phyloP scores from a whole-genome alignment of 2,797 vertebrate genomes.

The Mormyrops attenuatus region DNA sequence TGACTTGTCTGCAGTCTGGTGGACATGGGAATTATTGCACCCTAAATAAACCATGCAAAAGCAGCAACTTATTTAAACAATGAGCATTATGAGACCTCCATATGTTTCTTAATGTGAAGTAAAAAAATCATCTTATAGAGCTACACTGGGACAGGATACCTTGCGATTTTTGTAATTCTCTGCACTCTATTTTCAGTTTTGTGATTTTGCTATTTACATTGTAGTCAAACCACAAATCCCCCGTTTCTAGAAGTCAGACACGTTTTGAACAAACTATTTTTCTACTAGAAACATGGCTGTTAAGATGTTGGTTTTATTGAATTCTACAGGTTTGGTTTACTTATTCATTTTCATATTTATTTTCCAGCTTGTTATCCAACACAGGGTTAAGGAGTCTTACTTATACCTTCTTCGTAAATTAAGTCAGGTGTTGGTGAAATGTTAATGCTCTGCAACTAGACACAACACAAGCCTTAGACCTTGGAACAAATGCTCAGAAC shows the following conservation, averaged over 20 bases:
- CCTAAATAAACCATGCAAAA: not conserved
- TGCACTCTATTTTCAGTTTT: not conserved
- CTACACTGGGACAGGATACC: not conserved
- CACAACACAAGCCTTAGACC: not conserved
- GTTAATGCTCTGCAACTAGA: not conserved
- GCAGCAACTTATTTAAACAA: not conserved
- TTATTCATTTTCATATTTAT: not conserved
- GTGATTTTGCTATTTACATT: not conserved
- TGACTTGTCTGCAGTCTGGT: slow-evolving; percentile 27
- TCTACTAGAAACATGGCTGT: not conserved
- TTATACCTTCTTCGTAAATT: not conserved
- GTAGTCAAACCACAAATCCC: not conserved
- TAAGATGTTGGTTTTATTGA: not conserved
- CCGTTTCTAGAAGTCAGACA: not conserved
- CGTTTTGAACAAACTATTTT: not conserved
- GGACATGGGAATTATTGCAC: not conserved
- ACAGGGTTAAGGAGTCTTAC: not conserved
- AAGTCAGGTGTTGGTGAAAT: not conserved
- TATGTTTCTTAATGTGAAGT: not conserved
- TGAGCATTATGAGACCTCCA: not conserved
- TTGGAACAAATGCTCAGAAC: not conserved
- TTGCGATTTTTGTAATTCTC: not conserved
- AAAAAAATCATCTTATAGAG: not conserved
- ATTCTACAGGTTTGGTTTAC: not conserved
- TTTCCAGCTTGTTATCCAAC: not conserved